phyloP scores from a whole-genome alignment of 1,140 invertebrate species.

The Neuroterus valhalla region DNA sequence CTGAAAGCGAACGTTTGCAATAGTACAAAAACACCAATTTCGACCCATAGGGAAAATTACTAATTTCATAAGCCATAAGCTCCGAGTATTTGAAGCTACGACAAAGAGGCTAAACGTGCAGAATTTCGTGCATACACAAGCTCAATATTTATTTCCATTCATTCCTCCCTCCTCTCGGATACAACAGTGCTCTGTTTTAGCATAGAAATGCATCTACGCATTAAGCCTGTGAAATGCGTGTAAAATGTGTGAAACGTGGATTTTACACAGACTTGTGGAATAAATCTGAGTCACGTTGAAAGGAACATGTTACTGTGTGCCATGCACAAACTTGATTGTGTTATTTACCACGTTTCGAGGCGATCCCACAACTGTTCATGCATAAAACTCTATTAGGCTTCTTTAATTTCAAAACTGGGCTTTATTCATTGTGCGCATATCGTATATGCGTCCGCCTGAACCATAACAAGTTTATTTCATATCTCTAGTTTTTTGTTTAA shows the following conservation, averaged over 20 bases:
- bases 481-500: too few relatives aligned
- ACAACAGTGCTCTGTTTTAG: neutral
- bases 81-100: neutral
- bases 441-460: too few relatives aligned
- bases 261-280: neutral
- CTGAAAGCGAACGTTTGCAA: neutral
- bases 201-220: neutral
- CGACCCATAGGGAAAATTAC: neutral
- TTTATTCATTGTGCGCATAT: neutral
- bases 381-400: slow-evolving; percentile 5
- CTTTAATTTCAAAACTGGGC: neutral
- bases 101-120: slow-evolving; percentile 9
- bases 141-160: slow-evolving; percentile 9
- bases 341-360: neutral
- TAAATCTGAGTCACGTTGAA: slow-evolving; percentile 21
- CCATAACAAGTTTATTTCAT: too few relatives aligned
- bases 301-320: neutral
- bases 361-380: neutral
- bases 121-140: neutral
- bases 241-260: slow-evolving; percentile 14
- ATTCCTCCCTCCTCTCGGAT: neutral
- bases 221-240: slow-evolving; percentile 6
- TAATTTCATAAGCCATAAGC: neutral
- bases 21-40: neutral
- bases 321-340: neutral